phyloP scores from a whole-genome alignment of 2,797 vertebrate genomes.

The Sorex maritimensis region DNA sequence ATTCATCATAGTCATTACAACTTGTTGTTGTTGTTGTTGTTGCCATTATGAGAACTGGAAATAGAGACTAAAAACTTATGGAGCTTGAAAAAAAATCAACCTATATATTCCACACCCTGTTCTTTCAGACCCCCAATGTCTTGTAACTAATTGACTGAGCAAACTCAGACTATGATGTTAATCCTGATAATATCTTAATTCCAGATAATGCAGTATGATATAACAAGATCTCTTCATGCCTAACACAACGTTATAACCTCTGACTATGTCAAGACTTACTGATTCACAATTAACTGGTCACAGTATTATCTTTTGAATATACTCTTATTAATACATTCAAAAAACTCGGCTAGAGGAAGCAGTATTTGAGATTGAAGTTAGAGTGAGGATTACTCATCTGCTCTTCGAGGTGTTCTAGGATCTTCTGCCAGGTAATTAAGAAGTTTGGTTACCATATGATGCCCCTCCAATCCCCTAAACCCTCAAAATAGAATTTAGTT shows the following conservation, averaged over 20 bases:
- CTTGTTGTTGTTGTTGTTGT: neutral
- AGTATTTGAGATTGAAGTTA: neutral
- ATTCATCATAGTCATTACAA: neutral
- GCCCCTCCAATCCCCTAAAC: neutral
- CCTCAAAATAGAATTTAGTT: neutral
- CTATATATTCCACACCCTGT: neutral
- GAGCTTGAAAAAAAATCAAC: slow-evolving; percentile 19
- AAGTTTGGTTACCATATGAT: neutral
- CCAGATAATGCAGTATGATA: slow-evolving; percentile 76
- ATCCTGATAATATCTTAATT: slow-evolving; percentile 85
- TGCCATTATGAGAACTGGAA: neutral
- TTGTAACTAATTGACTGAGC: slow-evolving; percentile 62
- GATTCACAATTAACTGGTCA: slow-evolving; percentile 58
- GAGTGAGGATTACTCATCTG: neutral
- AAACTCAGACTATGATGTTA: slow-evolving; percentile 71
- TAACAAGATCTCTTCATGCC: slow-evolving; percentile 64
- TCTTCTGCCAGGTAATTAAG: slow-evolving; percentile 38
- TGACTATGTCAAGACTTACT: slow-evolving; percentile 37
- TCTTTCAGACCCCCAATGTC: neutral
- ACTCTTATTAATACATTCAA: slow-evolving; percentile 42
- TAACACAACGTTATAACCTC: slow-evolving; percentile 57
- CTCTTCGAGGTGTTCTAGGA: neutral
- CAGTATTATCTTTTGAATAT: slow-evolving; percentile 65
- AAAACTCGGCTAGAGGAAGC: neutral
- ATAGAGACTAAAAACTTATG: neutral